Base-by-base conservation (phyloP, 2,113 vertebrate species). In the Ciconia maguari region DNA sequence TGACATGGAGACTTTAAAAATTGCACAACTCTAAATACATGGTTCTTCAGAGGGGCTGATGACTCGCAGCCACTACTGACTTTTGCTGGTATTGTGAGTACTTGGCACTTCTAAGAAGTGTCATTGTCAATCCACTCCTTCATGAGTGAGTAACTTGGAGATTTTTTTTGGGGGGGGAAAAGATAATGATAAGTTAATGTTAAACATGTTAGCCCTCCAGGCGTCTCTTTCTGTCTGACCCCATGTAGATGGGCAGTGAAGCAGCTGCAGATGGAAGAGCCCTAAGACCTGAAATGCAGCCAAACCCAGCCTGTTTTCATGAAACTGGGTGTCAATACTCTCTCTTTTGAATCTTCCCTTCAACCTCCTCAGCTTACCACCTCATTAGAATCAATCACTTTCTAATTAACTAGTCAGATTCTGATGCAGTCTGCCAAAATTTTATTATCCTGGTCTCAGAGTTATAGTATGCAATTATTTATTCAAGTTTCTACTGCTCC, bases 401-500 rank as follows among this genome's bases (percentile, higher is more conserved):
- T 77, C 84, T 90, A 93, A 93, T 96, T 94, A 96, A 66, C 66
- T 48, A 88, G 68, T 85, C 82, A 86, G 87, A 74, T 86, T 91
- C 66, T 0, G 0, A 49, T 66, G 91, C 36, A 62, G 78, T 62
- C 96, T 88, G 89, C 91, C 94, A 96, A 91, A 91, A 71, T 81
- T 86, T 85, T 86, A 90, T 88, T 95, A 77, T 74, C 64, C 84
- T 68, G 16, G 61, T 83, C n/a, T 83, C 71, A 34, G 71, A 93
- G 75, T 64, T 93, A 75, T 4, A 90, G 52, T n/a, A 86, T 71
- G 55, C 60, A 74, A 87, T 93, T 90, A 93, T 87, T 93, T 88
- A 93, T 92, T 91, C 71, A 90, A 60, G 75, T 93, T 94, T 85
- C 95, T 90, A n/a, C 91, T 96, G 78, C 75, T 96, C 60, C 87